A percentile compares a stretch with the other conserved stretches of the same genome.
These are phyloP conservation scores for Petaurus breviceps DNA, from an alignment of 2,113 vertebrate species.

Conservation along the genomic window DNA sequence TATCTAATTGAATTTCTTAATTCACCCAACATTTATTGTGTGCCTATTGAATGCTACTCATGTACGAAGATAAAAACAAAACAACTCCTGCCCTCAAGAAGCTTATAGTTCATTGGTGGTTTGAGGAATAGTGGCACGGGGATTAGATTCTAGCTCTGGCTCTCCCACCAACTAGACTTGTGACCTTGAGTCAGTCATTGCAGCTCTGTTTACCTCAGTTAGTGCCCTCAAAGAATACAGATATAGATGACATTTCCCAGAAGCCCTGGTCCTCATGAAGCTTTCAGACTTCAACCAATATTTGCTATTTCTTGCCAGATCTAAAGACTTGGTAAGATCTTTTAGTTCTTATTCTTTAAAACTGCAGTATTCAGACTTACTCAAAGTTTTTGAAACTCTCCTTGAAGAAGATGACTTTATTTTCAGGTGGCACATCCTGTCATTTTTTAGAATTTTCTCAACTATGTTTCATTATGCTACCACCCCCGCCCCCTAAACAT, in stretches of 20 bases:
- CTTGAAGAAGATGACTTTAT: conserved; percentile 4
- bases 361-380: background rate
- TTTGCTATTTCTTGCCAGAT: background rate
- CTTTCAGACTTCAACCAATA: background rate
- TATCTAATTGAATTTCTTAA: background rate
- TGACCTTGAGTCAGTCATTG: conserved; percentile 9
- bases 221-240: background rate
- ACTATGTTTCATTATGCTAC: background rate
- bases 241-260: background rate
- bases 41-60: background rate
- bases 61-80: background rate
- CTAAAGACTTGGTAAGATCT: background rate
- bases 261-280: background rate
- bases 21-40: background rate
- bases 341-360: conserved; percentile 26
- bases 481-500: background rate
- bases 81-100: background rate
- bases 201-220: background rate
- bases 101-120: background rate
- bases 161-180: background rate
- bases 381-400: conserved; percentile 24
- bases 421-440: background rate
- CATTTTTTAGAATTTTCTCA: conserved; percentile 15
- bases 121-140: background rate
- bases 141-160: background rate